These are phyloP conservation scores for Eristalis tenax DNA, from an alignment of 2,888 invertebrate species.

Conservation along the genomic window DNA sequence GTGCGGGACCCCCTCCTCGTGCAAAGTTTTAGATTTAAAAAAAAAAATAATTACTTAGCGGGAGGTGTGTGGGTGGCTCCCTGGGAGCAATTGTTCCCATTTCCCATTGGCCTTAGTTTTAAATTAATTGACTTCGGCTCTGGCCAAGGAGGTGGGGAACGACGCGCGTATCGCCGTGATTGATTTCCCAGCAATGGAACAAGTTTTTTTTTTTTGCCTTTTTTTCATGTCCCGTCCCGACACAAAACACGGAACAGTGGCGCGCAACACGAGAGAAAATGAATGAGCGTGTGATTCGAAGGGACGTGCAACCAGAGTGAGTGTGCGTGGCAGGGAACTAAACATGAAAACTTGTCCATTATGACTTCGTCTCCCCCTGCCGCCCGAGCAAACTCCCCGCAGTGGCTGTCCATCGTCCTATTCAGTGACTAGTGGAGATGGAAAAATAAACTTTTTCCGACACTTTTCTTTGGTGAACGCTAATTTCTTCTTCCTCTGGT, in stretches of 20 bases:
- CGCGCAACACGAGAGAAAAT: conserved; percentile 38
- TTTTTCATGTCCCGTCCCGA: neutral
- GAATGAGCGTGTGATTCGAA: conserved; percentile 58
- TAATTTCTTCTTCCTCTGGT: conserved; percentile 8
- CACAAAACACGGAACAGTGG: conserved; percentile 38
- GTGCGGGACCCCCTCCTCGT: neutral
- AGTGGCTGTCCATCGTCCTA: neutral
- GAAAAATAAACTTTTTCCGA: conserved; percentile 58
- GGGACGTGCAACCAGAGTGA: conserved; percentile 41
- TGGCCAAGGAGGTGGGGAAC: neutral
- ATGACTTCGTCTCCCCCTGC: conserved; percentile 40
- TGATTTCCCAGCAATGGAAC: conserved; percentile 48
- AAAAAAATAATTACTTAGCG: conserved; percentile 25
- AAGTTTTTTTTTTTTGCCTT: conserved; percentile 14
- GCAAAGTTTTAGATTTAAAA: conserved; percentile 35
- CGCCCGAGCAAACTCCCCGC: neutral
- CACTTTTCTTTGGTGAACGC: conserved; percentile 46
- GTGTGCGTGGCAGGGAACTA: conserved; percentile 48
- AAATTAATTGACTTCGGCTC: conserved; percentile 63
- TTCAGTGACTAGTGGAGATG: neutral
- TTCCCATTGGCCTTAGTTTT: conserved; percentile 54
- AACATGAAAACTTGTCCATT: conserved; percentile 70
- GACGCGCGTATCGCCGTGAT: conserved; percentile 22
- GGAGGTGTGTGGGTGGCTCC: neutral
- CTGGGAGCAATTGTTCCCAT: conserved; percentile 46